Evolutionary conservation across 2,888 invertebrate genomes (phyloP).

Genomic region (Nymphalis polychloros): DNA sequence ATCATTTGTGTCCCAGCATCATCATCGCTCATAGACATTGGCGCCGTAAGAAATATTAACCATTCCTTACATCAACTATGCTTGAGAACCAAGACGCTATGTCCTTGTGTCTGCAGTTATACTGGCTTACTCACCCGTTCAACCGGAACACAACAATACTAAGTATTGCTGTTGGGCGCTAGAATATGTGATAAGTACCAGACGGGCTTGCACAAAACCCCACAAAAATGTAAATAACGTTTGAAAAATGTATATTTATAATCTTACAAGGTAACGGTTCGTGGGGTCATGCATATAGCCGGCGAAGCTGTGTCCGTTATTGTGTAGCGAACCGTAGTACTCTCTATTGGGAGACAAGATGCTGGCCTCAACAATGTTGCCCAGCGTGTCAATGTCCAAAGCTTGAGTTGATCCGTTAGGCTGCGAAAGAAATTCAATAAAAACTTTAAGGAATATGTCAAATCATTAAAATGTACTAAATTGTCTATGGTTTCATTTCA

Average conservation of each 20-base stretch:
- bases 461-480: background rate
- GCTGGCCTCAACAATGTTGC: conserved; percentile 87
- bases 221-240: no score
- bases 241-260: background rate
- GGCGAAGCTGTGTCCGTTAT: conserved; percentile 87
- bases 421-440: conserved; percentile 50
- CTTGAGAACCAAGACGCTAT: no score
- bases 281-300: conserved; percentile 88
- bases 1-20: background rate
- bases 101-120: no score
- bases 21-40: no score
- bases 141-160: no score
- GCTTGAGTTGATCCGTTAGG: conserved; percentile 70
- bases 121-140: no score
- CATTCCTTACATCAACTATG: no score
- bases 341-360: conserved; percentile 83
- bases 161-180: no score
- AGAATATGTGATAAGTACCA: no score
- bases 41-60: no score
- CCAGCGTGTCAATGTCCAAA: conserved; percentile 85
- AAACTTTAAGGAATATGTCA: background rate
- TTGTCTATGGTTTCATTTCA: no score
- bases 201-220: no score
- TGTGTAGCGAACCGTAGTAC: conserved; percentile 87
- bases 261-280: conserved; percentile 84